Percentiles rank a stretch among this genome's conserved stretches.
Conservation (phyloP, 2,888 invertebrate species). For the Phaedon cochleariae region DNA sequence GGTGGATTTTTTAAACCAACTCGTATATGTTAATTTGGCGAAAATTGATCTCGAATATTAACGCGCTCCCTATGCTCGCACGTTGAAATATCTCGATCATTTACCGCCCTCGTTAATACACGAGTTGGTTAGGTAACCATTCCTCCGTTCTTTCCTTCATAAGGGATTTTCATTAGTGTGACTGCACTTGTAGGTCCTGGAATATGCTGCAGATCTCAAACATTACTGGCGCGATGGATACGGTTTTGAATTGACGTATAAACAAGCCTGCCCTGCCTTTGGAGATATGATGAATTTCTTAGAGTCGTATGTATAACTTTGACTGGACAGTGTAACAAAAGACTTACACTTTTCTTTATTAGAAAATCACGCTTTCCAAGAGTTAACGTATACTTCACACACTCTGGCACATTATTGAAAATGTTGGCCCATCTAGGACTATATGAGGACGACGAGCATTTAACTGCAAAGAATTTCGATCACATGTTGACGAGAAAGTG, state of each 20-base stretch:
- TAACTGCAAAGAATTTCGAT: conserved; percentile 67
- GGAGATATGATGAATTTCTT: conserved; percentile 75
- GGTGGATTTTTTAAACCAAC: too few relatives aligned
- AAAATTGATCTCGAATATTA: too few relatives aligned
- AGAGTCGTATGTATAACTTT: conserved; percentile 64
- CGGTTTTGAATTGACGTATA: conserved; percentile 75
- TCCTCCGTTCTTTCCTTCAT: too few relatives aligned
- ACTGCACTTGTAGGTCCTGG: conserved; percentile 70
- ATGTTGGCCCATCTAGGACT: conserved; percentile 76
- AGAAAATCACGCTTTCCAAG: conserved; percentile 52
- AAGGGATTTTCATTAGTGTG: too few relatives aligned
- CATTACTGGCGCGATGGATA: conserved; percentile 87
- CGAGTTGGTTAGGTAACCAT: too few relatives aligned
- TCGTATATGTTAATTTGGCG: too few relatives aligned
- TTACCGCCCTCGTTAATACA: too few relatives aligned
- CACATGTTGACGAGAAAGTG: conserved; percentile 63
- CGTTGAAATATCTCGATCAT: too few relatives aligned
- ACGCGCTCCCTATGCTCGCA: too few relatives aligned
- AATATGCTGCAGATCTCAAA: conserved; percentile 80
- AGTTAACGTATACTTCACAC: conserved; percentile 76
- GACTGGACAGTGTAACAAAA: too few relatives aligned
- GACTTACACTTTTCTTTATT: conserved; percentile 36
- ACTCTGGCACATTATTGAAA: conserved; percentile 84
- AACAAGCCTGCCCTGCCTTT: conserved; percentile 79
- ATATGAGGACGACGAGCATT: conserved; percentile 70